Percentiles rank a stretch among this genome's conserved stretches.
Conservation (phyloP, 2,888 invertebrate species). For the Coremacera marginata region DNA sequence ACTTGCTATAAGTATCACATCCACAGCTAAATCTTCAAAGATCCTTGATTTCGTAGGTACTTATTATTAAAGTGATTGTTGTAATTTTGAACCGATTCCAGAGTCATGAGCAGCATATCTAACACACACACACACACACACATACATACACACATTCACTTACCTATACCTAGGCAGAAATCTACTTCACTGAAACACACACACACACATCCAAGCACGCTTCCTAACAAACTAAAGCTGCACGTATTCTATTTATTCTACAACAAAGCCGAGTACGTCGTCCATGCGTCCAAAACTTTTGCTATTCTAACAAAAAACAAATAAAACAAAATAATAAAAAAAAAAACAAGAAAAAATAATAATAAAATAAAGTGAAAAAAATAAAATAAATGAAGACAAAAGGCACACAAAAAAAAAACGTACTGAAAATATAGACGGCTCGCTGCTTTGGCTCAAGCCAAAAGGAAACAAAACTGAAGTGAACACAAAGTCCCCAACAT, state of each 20-base stretch:
- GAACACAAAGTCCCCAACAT: slow-evolving; percentile 2
- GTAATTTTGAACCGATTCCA: too few relatives aligned
- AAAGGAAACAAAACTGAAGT: slow-evolving; percentile 1
- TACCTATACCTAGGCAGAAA: background rate
- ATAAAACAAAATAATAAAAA: background rate
- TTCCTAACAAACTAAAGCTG: slow-evolving; percentile 24
- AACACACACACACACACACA: background rate
- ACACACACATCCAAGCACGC: background rate
- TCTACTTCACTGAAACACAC: background rate
- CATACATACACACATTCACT: background rate
- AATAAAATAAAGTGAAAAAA: background rate
- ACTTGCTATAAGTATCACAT: too few relatives aligned
- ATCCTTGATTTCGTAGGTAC: too few relatives aligned
- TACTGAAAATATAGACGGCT: background rate
- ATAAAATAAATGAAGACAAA: background rate
- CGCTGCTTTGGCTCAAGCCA: background rate
- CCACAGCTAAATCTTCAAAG: too few relatives aligned
- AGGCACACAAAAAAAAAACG: background rate
- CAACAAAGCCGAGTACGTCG: slow-evolving; percentile 34
- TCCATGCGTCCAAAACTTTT: slow-evolving; percentile 45
- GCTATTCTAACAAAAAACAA: slow-evolving; percentile 23
- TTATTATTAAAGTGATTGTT: too few relatives aligned
- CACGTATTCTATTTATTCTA: slow-evolving; percentile 39
- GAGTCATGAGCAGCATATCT: background rate
- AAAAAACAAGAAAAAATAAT: background rate